These are phyloP conservation scores for Netelia virgata DNA, from an alignment of 2,888 invertebrate genomes.

Conservation along the genomic window DNA sequence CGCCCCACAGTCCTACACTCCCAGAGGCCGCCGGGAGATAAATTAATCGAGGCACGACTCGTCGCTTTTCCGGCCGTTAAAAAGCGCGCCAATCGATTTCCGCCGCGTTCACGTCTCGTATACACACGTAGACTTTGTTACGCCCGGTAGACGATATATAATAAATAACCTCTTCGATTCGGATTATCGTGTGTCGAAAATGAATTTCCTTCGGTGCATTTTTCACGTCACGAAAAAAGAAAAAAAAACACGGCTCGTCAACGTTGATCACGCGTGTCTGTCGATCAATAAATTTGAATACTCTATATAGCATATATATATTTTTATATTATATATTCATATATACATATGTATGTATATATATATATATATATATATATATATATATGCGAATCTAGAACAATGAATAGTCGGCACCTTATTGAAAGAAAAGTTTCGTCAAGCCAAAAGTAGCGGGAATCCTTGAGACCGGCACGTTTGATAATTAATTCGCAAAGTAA, in stretches of 20 bases:
- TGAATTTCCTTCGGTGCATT: slow-evolving; percentile 35
- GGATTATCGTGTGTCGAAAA: slow-evolving; percentile 33
- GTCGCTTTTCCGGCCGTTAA: slow-evolving; percentile 77
- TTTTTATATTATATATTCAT: neutral
- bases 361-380: neutral
- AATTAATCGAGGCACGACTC: slow-evolving; percentile 77
- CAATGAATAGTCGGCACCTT: slow-evolving; percentile 42
- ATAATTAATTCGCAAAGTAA: slow-evolving; percentile 57
- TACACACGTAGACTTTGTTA: slow-evolving; percentile 52
- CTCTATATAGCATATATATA: neutral
- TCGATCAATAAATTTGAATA: slow-evolving; percentile 17
- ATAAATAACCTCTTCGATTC: slow-evolving; percentile 44
- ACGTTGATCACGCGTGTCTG: neutral
- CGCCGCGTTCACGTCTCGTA: slow-evolving; percentile 70
- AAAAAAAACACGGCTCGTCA: neutral
- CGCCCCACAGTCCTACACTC: slow-evolving; percentile 51
- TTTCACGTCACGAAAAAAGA: slow-evolving; percentile 21
- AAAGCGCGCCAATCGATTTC: slow-evolving; percentile 75
- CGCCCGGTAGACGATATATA: slow-evolving; percentile 63
- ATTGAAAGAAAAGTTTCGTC: slow-evolving; percentile 54
- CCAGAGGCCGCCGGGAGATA: slow-evolving; percentile 71
- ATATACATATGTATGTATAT: neutral
- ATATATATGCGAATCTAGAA: slow-evolving; percentile 11
- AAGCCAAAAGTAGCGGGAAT: slow-evolving; percentile 61
- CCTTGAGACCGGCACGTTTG: slow-evolving; percentile 64